Base-by-base conservation (phyloP, 2,888 invertebrate species). In the Buathra laborator region DNA sequence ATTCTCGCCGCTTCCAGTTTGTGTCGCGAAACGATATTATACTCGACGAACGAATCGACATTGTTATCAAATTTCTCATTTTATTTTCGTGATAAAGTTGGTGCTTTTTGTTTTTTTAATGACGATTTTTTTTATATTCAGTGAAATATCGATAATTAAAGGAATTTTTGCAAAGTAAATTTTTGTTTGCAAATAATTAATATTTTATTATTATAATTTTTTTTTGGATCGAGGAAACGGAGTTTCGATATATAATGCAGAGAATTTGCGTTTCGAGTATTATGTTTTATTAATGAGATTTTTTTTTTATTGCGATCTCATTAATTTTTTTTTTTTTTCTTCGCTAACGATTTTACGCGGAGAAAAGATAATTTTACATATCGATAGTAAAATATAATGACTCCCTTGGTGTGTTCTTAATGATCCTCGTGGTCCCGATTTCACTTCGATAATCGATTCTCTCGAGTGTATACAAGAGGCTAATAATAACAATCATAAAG, bases 371-470 rank as follows among this genome's bases (percentile, higher is more conserved):
- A 79, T 68, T 64, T 12, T 5, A 24, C 14, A 32, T 46, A 71
- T 59, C 74, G 78, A 75, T 82, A 68, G 19, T 48, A 1, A n/a
- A 59, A 12, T 62, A 78, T 70, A 48, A 67, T 24, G 68, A 24
- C 62, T 68, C 37, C 53, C 29, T 44, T 62, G 66, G 62, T 74
- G 64, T 59, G 56, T 56, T 70, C 78, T 78, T 79, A 82, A 82
- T 85, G 84, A 75, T 78, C 74, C 16, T 46, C 29, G 12, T 70
- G 82, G 74, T 32, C 79, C 85, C 85, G 82, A 82, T 85, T 85
- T 85, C 85, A 75, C 85, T 82, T 66, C 24, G 64, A 85, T 85
- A 85, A 85, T 82, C 85, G 85, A 85, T 85, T 85, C 78, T 48
- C 56, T 51, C 48, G 70, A 82, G 44, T 43, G n/a, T 16, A 7